phyloP scores from a whole-genome alignment of 2,113 vertebrate genomes.

The Etia nguti region DNA sequence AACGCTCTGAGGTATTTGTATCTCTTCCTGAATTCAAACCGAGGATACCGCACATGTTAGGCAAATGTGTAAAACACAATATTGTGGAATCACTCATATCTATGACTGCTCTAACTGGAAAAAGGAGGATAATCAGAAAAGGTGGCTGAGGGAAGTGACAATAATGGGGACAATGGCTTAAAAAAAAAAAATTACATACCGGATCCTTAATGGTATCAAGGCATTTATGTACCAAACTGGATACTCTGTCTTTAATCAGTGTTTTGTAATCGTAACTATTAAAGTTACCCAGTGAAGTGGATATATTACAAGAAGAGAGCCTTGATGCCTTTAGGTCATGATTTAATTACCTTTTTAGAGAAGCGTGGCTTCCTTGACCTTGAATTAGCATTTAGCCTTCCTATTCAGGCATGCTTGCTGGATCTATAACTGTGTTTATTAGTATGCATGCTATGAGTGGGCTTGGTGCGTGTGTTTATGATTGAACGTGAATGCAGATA shows the following conservation, averaged over 20 bases:
- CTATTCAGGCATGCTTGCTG: not conserved
- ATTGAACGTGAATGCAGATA: slow-evolving; percentile 32
- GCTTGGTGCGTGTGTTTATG: not conserved
- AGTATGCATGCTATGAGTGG: not conserved
- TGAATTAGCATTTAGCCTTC: slow-evolving; percentile 7
- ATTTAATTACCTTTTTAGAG: not conserved
- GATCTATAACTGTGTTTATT: slow-evolving; percentile 1
- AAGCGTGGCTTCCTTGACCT: not conserved
- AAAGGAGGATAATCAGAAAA: not conserved
- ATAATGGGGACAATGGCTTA: not conserved
- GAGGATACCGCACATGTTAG: not conserved
- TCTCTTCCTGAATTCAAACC: not conserved
- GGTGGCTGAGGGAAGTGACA: not conserved
- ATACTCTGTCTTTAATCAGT: not conserved
- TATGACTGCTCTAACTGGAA: not conserved
- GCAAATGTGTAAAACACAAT: not conserved
- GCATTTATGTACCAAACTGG: not conserved
- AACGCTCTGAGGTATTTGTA: not conserved
- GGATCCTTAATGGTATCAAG: not conserved
- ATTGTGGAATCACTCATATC: not conserved
- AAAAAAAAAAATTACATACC: not conserved
- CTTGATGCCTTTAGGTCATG: not conserved
- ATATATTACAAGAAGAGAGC: not conserved
- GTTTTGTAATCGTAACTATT: not conserved
- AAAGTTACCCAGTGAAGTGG: not conserved